Percentiles rank a stretch among this genome's conserved stretches.
These are phyloP conservation scores for Aporrectodea caliginosa DNA, from an alignment of 1,140 invertebrate species.

Conservation along the genomic window DNA sequence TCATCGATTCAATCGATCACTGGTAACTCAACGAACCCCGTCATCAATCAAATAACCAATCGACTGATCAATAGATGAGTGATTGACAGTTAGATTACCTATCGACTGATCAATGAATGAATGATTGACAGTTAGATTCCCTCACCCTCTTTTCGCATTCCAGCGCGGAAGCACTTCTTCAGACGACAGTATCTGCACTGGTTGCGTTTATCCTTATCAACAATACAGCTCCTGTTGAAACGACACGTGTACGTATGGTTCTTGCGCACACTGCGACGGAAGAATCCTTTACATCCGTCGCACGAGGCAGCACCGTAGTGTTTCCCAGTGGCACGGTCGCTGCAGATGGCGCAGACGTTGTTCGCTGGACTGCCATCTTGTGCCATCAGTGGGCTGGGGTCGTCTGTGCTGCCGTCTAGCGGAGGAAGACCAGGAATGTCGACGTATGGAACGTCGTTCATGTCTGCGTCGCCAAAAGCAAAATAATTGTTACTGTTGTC, in stretches of 20 bases:
- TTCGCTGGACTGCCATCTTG: conserved; percentile 31
- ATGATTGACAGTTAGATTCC: no score
- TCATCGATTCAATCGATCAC: no score
- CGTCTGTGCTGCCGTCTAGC: not conserved
- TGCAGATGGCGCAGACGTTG: conserved; percentile 81
- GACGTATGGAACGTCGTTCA: not conserved
- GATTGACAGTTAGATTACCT: no score
- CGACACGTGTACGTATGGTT: conserved; percentile 91
- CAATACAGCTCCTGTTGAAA: conserved; percentile 70
- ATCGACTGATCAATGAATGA: no score
- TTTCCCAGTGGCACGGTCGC: conserved; percentile 78
- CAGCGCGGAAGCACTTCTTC: conserved; percentile 91
- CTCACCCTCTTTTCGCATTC: conserved; percentile 96
- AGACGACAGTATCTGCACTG: conserved; percentile 93
- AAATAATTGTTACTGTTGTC: no score
- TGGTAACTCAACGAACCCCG: no score
- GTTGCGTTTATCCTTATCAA: conserved; percentile 89
- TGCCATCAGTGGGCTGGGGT: not conserved
- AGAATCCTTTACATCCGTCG: conserved; percentile 84
- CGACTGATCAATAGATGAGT: no score
- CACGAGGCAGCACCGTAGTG: conserved; percentile 96
- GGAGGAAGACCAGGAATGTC: not conserved
- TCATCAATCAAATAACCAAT: no score
- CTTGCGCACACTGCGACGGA: conserved; percentile 86
- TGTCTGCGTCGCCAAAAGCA: no score